Conservation (phyloP, 2,113 vertebrate genomes). For the Psephotus haematonotus region DNA sequence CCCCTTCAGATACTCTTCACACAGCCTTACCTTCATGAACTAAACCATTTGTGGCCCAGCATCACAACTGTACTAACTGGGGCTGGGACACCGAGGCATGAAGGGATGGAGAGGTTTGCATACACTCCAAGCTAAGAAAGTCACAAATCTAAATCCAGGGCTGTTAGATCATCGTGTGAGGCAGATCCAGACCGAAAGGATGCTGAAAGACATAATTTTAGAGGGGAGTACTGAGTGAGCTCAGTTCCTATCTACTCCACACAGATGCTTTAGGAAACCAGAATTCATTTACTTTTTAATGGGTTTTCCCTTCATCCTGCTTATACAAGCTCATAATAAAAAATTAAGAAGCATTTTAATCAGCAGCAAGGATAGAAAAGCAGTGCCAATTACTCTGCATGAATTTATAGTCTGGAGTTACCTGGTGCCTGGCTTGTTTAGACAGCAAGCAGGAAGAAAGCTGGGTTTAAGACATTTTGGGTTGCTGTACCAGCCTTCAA, state of each 20-base stretch:
- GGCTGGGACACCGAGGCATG: background rate
- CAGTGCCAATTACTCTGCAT: background rate
- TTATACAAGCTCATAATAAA: background rate
- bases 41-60: background rate
- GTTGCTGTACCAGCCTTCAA: background rate
- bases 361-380: background rate
- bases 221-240: background rate
- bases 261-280: background rate
- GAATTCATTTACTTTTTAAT: background rate
- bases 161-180: background rate
- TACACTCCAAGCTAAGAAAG: background rate
- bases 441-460: background rate
- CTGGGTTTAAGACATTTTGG: background rate
- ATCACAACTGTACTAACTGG: background rate
- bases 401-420: background rate
- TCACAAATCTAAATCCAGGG: background rate
- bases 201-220: background rate
- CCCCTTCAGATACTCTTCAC: background rate
- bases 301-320: accelerated
- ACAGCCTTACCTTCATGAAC: background rate
- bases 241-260: background rate
- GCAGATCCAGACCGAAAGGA: background rate
- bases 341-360: background rate
- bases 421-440: background rate
- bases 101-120: background rate